Conservation (phyloP, 2,797 vertebrate genomes). For the Acrossocheilus fasciatus region DNA sequence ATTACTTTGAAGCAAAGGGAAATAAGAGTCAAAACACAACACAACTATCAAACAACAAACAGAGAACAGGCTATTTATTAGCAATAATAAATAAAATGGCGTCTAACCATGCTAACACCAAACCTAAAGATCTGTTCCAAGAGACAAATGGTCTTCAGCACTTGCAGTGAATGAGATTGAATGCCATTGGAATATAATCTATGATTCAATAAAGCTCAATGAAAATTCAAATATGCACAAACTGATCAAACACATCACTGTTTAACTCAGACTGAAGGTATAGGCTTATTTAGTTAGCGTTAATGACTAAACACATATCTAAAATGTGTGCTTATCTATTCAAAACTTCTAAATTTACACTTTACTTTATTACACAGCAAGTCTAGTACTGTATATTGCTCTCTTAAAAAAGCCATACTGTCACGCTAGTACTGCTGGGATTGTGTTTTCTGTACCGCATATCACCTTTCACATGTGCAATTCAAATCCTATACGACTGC, state of each 20-base stretch:
- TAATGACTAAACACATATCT: not conserved
- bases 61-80: not conserved
- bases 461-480: slow-evolving; percentile 8
- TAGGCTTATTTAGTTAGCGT: not conserved
- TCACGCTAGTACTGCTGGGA: not conserved
- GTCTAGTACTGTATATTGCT: not conserved
- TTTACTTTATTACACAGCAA: not conserved
- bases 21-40: not conserved
- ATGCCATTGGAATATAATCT: not conserved
- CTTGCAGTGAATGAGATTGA: not conserved
- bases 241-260: not conserved
- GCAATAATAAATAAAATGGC: not conserved
- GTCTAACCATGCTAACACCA: not conserved
- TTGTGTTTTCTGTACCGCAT: not conserved
- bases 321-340: not conserved
- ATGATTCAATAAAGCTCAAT: slow-evolving; percentile 15
- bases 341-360: not conserved
- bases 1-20: not conserved
- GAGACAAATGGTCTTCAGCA: not conserved
- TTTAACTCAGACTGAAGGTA: slow-evolving; percentile 4
- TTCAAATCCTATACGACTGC: not conserved
- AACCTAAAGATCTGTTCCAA: not conserved
- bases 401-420: not conserved
- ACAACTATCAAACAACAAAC: not conserved
- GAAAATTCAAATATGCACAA: not conserved